Evolutionary conservation across 2,113 vertebrate genomes (phyloP).

Genomic region (Diadophis punctatus): DNA sequence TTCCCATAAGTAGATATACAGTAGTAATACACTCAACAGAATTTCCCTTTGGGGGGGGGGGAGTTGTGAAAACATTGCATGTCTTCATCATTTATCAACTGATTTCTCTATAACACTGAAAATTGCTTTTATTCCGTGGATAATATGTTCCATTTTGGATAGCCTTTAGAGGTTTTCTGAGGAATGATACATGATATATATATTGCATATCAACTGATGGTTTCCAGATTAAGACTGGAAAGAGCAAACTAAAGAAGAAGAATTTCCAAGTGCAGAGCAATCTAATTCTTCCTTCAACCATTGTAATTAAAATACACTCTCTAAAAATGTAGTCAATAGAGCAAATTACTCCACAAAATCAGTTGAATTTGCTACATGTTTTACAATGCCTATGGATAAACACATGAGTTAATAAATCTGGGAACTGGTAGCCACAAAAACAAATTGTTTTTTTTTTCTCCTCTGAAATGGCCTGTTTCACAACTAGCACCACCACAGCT

Average conservation of each 20-base stretch:
- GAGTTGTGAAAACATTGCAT: background rate
- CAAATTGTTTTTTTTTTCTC: constrained; percentile 59
- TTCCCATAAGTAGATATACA: background rate
- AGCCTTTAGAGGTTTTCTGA: background rate
- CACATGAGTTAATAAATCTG: constrained; percentile 53
- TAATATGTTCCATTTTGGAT: background rate
- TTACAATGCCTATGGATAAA: constrained; percentile 42
- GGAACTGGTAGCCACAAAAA: constrained; percentile 62
- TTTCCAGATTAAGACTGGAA: background rate
- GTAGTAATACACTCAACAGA: background rate
- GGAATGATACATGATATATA: background rate
- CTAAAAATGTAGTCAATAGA: background rate
- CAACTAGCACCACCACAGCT: background rate
- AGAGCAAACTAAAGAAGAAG: background rate
- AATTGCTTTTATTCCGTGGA: accelerated
- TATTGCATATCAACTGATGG: background rate
- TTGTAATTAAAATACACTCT: background rate
- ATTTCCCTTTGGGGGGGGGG: too few relatives aligned
- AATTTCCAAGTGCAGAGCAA: background rate
- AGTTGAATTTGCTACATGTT: constrained; percentile 45
- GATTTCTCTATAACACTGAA: background rate
- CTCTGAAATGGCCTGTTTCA: constrained; percentile 34
- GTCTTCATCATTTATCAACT: accelerated
- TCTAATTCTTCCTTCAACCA: background rate
- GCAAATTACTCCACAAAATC: background rate